Evolutionary conservation across 2,888 invertebrate genomes (phyloP).

Genomic region (Allacma fusca): DNA sequence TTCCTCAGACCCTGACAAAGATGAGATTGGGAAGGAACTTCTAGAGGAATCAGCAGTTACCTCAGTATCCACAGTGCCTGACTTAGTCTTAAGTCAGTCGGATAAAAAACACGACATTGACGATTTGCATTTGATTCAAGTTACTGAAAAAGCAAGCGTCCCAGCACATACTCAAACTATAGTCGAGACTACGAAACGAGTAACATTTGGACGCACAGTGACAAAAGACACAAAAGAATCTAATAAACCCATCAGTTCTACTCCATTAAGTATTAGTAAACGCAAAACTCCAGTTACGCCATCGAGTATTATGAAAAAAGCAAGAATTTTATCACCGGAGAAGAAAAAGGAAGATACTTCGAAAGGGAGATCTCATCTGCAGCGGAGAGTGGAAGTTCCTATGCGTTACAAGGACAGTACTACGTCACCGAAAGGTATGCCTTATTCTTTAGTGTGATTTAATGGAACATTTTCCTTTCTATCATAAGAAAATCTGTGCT

Average conservation of each 20-base stretch:
- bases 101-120: too few species aligned
- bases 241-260: neutral
- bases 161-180: neutral
- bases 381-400: constrained; percentile 31
- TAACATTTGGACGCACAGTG: neutral
- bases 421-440: constrained; percentile 2
- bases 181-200: neutral
- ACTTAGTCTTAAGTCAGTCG: too few species aligned
- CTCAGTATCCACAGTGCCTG: too few species aligned
- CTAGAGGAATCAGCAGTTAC: too few species aligned
- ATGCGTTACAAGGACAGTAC: constrained; percentile 30
- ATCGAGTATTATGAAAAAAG: constrained; percentile 22
- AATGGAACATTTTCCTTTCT: too few species aligned
- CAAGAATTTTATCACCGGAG: neutral
- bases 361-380: constrained; percentile 17
- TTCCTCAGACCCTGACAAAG: neutral
- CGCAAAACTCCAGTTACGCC: neutral
- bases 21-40: too few species aligned
- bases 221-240: neutral
- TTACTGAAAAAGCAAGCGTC: neutral
- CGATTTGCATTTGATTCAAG: neutral
- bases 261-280: neutral
- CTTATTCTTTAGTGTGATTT: too few species aligned
- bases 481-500: too few species aligned
- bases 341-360: neutral